Conservation (phyloP, 92 coral and sea anemone genomes). For the Bergia puertoricense region DNA sequence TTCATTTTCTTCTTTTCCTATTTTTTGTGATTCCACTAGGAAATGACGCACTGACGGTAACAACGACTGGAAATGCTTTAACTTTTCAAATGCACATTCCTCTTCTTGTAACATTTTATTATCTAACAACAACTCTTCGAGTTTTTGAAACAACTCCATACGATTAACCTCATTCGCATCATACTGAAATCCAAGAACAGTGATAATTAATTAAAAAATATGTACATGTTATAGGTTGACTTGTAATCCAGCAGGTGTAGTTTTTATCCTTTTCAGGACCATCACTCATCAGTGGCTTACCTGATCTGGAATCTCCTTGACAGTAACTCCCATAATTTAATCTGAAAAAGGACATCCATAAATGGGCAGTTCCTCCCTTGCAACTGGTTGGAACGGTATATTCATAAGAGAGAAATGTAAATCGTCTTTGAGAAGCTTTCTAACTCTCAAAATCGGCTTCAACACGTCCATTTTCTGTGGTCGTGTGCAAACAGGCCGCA, state of each 20-base stretch:
- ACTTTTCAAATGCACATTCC: not conserved
- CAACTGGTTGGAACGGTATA: not conserved
- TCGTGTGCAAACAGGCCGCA: no score
- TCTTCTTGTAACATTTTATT: constrained; percentile 5
- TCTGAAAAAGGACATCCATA: not conserved
- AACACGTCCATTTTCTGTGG: not conserved
- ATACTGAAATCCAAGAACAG: constrained; percentile 4
- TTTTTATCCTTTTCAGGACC: no score
- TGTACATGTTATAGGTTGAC: not conserved
- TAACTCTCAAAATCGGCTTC: not conserved
- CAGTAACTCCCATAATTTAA: not conserved
- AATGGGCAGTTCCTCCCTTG: not conserved
- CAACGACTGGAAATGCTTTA: not conserved
- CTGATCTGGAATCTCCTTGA: not conserved
- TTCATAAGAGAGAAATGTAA: not conserved
- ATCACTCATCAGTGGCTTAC: no score
- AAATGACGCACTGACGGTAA: not conserved
- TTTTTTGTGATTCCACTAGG: not conserved
- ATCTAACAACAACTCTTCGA: not conserved
- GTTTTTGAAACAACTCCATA: not conserved
- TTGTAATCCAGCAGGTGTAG: no score
- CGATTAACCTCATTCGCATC: not conserved
- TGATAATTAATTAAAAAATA: constrained; percentile 13
- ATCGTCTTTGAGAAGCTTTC: not conserved
- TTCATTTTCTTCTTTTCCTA: not conserved